phyloP scores from a whole-genome alignment of 2,888 invertebrate species.

The Pammene aurita region DNA sequence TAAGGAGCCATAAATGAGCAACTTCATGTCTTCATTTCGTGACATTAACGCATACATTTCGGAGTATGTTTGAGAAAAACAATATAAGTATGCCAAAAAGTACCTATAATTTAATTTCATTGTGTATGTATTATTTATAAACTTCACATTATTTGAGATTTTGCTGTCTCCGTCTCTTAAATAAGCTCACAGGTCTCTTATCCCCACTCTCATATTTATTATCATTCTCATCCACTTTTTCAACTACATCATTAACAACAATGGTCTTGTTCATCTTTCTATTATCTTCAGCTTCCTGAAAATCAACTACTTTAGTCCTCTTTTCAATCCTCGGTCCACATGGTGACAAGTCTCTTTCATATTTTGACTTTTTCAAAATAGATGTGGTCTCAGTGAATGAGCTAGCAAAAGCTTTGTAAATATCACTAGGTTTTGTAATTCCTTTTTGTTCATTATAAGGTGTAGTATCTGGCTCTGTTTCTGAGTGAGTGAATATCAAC shows the following conservation, averaged over 20 bases:
- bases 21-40: no score
- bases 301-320: constrained; percentile 37
- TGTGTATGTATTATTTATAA: constrained; percentile 17
- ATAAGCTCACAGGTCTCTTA: constrained; percentile 68
- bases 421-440: constrained; percentile 73
- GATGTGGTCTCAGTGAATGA: constrained; percentile 62
- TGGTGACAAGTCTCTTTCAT: constrained; percentile 46
- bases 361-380: constrained; percentile 72
- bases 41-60: no score
- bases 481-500: constrained; percentile 68
- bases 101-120: constrained; percentile 39
- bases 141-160: constrained; percentile 46
- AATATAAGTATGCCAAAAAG: neutral
- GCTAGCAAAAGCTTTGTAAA: constrained; percentile 64
- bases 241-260: constrained; percentile 66
- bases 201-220: constrained; percentile 50
- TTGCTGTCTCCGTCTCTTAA: constrained; percentile 70
- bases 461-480: constrained; percentile 52
- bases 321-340: constrained; percentile 33
- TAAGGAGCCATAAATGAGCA: no score
- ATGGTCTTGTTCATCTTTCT: constrained; percentile 53
- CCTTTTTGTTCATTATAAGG: constrained; percentile 61
- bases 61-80: neutral
- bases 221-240: constrained; percentile 53
- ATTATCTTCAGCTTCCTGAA: constrained; percentile 40